A percentile compares a stretch with the other conserved stretches of the same genome.
phyloP scores from a whole-genome alignment of 2,113 vertebrate genomes.

The Entomyzon cyanotis region DNA sequence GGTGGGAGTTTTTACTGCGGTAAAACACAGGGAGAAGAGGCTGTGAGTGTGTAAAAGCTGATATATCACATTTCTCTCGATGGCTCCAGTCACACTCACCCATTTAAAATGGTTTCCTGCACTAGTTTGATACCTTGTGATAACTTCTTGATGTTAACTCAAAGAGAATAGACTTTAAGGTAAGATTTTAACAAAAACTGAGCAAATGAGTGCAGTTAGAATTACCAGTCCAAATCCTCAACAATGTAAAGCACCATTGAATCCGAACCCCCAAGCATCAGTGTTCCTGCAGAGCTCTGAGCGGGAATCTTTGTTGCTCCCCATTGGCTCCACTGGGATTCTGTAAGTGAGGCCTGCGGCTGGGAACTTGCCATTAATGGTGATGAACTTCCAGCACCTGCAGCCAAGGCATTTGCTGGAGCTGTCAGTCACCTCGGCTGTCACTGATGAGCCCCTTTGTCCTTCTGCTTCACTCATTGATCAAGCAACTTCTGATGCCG shows the following conservation, averaged over 20 bases:
- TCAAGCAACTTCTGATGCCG: not conserved
- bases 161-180: not conserved
- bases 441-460: not conserved
- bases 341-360: not conserved
- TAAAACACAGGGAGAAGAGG: not conserved
- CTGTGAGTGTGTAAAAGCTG: not conserved
- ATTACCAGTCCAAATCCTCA: not conserved
- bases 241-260: rapidly evolving
- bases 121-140: not conserved
- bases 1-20: not conserved
- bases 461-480: not conserved
- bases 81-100: not conserved
- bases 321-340: rapidly evolving
- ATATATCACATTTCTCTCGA: not conserved
- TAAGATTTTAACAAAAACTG: not conserved
- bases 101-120: not conserved
- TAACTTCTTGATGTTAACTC: not conserved
- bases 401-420: not conserved
- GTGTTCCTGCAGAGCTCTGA: not conserved
- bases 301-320: not conserved
- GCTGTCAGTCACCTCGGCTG: not conserved
- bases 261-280: not conserved
- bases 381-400: not conserved
- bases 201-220: not conserved
- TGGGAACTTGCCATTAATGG: not conserved